These are phyloP conservation scores for Sceloporus tristichus DNA, from an alignment of 2,113 vertebrate genomes.

Conservation along the genomic window DNA sequence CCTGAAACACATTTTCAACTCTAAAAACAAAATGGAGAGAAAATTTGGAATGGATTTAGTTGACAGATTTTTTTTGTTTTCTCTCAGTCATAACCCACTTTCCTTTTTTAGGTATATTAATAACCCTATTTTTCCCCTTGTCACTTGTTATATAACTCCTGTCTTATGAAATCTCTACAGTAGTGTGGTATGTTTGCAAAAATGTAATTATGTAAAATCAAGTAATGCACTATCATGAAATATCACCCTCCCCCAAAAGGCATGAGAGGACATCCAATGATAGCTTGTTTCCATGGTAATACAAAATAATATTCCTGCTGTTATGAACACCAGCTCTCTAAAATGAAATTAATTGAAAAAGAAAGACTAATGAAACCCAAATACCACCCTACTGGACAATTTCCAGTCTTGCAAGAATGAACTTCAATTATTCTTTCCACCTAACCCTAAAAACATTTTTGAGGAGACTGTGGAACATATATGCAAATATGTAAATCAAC, in stretches of 20 bases:
- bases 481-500: neutral
- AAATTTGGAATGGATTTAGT: neutral
- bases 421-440: neutral
- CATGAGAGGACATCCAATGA: conserved; percentile 53
- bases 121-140: conserved; percentile 27
- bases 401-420: conserved; percentile 28
- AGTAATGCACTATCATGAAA: neutral
- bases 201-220: conserved; percentile 28
- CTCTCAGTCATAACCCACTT: neutral
- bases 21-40: neutral
- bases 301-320: conserved; percentile 58
- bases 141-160: conserved; percentile 34
- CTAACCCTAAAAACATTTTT: neutral
- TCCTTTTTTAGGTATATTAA: conserved; percentile 16
- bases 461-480: neutral
- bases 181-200: conserved; percentile 37
- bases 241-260: neutral
- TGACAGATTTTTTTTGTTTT: conserved; percentile 6
- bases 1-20: neutral
- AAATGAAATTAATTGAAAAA: conserved; percentile 65
- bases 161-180: conserved; percentile 37
- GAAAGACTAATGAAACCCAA: conserved; percentile 35
- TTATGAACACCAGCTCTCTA: conserved; percentile 70
- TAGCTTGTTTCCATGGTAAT: conserved; percentile 69
- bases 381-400: conserved; percentile 14